These are phyloP conservation scores for Andrena camellia DNA, from an alignment of 2,888 invertebrate genomes.

Conservation along the genomic window DNA sequence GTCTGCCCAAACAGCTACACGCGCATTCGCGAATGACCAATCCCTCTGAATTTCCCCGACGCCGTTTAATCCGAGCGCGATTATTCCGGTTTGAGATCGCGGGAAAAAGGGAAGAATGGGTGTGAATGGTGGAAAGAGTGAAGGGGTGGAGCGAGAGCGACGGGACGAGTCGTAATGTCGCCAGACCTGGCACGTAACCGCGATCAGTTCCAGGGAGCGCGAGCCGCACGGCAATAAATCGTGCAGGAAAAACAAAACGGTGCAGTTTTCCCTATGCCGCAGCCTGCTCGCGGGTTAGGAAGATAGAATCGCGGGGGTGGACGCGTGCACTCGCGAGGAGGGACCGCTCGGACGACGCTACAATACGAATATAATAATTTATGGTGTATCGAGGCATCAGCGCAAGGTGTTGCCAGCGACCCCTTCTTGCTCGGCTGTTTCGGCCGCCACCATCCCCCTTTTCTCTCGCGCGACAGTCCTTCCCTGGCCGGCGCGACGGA, in stretches of 20 bases:
- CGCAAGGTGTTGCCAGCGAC: slow-evolving; percentile 78
- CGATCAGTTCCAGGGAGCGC: slow-evolving; percentile 68
- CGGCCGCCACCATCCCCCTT: slow-evolving; percentile 28
- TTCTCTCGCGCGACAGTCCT: slow-evolving; percentile 17
- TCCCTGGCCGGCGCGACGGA: background rate
- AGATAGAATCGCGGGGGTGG: slow-evolving; percentile 27
- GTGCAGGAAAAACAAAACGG: slow-evolving; percentile 73
- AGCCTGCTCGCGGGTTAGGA: slow-evolving; percentile 32
- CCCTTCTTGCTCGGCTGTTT: slow-evolving; percentile 63
- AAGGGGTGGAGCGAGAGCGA: slow-evolving; percentile 9
- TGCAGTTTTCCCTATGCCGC: slow-evolving; percentile 55
- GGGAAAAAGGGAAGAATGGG: slow-evolving; percentile 9
- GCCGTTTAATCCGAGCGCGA: slow-evolving; percentile 43
- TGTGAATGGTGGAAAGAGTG: slow-evolving; percentile 13
- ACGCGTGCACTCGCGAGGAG: slow-evolving; percentile 2
- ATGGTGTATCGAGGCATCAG: slow-evolving; percentile 80
- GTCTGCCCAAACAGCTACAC: background rate
- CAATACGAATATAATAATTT: slow-evolving; percentile 80
- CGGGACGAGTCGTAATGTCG: slow-evolving; percentile 27
- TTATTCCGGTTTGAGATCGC: slow-evolving; percentile 34
- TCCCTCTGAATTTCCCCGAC: background rate
- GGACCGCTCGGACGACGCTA: slow-evolving; percentile 35
- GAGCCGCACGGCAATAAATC: slow-evolving; percentile 75
- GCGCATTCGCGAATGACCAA: background rate
- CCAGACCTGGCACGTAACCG: slow-evolving; percentile 64